phyloP scores from a whole-genome alignment of 1,140 invertebrate genomes.

The Leptinotarsa lineolata region DNA sequence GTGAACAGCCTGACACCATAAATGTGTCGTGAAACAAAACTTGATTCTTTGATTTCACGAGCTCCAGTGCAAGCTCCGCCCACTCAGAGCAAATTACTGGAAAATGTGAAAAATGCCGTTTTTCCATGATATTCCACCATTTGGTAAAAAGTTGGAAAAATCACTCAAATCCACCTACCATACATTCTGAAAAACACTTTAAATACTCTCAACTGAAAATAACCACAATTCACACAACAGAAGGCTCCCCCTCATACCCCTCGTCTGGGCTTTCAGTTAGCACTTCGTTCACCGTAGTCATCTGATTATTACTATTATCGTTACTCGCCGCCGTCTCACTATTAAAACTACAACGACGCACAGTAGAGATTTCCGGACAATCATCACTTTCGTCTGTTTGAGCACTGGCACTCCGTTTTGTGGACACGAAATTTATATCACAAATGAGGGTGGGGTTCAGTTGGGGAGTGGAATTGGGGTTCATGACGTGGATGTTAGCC shows the following conservation, averaged over 20 bases:
- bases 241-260: conserved; percentile 79
- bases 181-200: neutral
- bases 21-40: no score
- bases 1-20: no score
- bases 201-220: neutral
- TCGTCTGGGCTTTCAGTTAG: conserved; percentile 84
- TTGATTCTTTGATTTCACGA: no score
- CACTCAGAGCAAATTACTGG: no score
- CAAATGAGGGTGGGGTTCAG: conserved; percentile 40
- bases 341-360: conserved; percentile 19
- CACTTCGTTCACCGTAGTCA: conserved; percentile 56
- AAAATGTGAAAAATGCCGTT: no score
- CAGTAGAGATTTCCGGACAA: conserved; percentile 32
- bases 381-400: conserved; percentile 60
- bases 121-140: no score
- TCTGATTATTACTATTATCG: conserved; percentile 24
- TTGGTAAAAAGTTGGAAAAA: no score
- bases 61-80: no score
- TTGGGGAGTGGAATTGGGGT: neutral
- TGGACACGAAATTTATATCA: conserved; percentile 35
- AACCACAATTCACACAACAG: conserved; percentile 37
- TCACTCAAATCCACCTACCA: neutral
- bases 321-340: conserved; percentile 28
- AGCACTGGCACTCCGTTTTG: conserved; percentile 61
- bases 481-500: conserved; percentile 26